Evolutionary conservation across 2,888 invertebrate genomes (phyloP).

Genomic region (Sinodicranocentrus sp.): DNA sequence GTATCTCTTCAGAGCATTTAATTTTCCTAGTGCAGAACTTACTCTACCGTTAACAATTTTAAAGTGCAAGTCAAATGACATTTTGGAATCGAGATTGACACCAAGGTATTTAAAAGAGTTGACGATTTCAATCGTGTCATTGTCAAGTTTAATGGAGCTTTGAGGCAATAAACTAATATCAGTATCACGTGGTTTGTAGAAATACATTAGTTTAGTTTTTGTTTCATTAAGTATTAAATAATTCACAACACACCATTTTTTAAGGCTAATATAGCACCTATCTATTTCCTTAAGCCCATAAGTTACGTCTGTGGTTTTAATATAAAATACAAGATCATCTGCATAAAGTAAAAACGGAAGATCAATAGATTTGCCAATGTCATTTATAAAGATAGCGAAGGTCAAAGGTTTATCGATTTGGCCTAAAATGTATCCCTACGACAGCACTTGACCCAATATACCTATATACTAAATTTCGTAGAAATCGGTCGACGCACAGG

Average conservation of each 20-base stretch:
- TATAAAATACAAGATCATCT: conserved; percentile 16
- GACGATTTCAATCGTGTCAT: conserved; percentile 15
- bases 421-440: no score
- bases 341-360: conserved; percentile 14
- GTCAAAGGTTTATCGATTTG: no score
- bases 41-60: conserved; percentile 19
- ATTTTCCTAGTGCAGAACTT: conserved; percentile 11
- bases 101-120: conserved; percentile 52
- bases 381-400: conserved; percentile 3
- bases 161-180: no score
- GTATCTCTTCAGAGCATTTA: conserved; percentile 29
- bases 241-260: not conserved
- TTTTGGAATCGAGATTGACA: conserved; percentile 22
- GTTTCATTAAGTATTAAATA: not conserved
- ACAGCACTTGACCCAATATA: no score
- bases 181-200: not conserved
- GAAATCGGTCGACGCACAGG: no score
- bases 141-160: no score
- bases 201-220: not conserved
- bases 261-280: not conserved
- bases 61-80: conserved; percentile 26
- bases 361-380: not conserved
- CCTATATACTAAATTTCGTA: no score
- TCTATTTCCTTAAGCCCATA: not conserved
- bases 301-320: not conserved